Base-by-base conservation (phyloP, 2,113 vertebrate genomes). In the Eonycteris spelaea region DNA sequence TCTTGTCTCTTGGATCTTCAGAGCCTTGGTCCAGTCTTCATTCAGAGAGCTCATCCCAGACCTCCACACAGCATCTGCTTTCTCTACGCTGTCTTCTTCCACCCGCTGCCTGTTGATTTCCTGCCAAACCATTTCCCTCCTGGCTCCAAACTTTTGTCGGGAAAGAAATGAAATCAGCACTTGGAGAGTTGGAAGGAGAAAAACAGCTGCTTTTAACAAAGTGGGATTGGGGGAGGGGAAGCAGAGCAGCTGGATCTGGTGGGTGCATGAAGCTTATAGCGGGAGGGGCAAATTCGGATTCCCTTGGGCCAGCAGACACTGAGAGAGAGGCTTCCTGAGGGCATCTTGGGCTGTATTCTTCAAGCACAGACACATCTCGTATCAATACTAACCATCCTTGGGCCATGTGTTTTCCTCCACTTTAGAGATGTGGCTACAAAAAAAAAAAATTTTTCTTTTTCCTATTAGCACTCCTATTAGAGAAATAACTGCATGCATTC, bases 91-190 rank as follows among this genome's bases (percentile, higher is more conserved):
- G 90, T 59, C 51, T 59, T 91, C 84, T 93, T 95, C 91, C 95
- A 95, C 77, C 90, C 59, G 13, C 63, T 35, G 88, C 67, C 10
- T 13, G 45, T 70, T 96, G 97, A 89, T 43, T 94, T 93, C 71
- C 91, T 96, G 97, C 97, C 97, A 97, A 95, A 88, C 88, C 94
- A 71, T 91, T 93, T 97, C 95, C 92, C 94, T 97, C 91, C 86
- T 95, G 92, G 93, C 97, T 97, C 83, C 89, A 97, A 96, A 97
- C 91, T 96, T 93, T 96, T 80, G 92, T 97, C 33, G 38, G 96
- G 74, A 97, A 97, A 95, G 77, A 97, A 93, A 97, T 98, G 95
- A 96, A 97, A 96, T 98, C 96, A 98, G 95, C 96, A 95, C 82
- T 96, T 96, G 95, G 96, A 93, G 51, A 85, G 78, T 73, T 97